Evolutionary conservation across 2,888 invertebrate species (phyloP), one percentile per base, ranked within the genome.

Genomic region (Branchipolynoe longqiensis): DNA sequence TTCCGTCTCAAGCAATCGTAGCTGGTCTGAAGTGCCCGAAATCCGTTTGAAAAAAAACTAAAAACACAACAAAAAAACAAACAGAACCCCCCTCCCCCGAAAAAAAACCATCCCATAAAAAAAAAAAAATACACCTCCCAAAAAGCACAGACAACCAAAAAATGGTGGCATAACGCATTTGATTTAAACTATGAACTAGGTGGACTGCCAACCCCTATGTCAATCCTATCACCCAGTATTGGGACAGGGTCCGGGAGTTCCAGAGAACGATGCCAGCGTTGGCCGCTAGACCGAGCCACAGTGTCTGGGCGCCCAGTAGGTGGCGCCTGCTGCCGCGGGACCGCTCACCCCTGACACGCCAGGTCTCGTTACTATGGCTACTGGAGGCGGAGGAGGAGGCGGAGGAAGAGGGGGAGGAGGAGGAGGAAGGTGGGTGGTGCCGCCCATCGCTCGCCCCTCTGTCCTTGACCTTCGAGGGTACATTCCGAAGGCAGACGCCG

Each of bases 151-250:
- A n/a, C n/a, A n/a, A n/a, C n/a, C n/a, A n/a, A n/a, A n/a, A n/a
- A n/a, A n/a, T n/a, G 1, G 38, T 69, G 36, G 38, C 36, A 33
- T 36, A 4, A 18, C 6, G 38, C 36, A 33, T 12, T 36, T 69
- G 33, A n/a, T 69, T n/a, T 22, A 18, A 69, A 14, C 22, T 69
- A 69, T 36, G 33, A 69, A 38, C 69, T 78, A 78, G 28, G 31
- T 48, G 41, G 78, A n/a, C 78, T 48, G 78, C 78, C 78, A 48
- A 22, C 48, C n/a, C 48, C 78, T 78, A 78, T 78, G 78, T 78
- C 28, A 78, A 78, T 41, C 78, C 78, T 78, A 78, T 78, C 25
- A 78, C 78, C 78, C 78, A 78, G 48, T 78, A 33, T 78, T 28
- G 78, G 54, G 78, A 40, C 48, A 78, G 78, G 31, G 78, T 78